These are phyloP conservation scores for Tachina lurida DNA, from an alignment of 2,888 invertebrate species.

Conservation along the genomic window DNA sequence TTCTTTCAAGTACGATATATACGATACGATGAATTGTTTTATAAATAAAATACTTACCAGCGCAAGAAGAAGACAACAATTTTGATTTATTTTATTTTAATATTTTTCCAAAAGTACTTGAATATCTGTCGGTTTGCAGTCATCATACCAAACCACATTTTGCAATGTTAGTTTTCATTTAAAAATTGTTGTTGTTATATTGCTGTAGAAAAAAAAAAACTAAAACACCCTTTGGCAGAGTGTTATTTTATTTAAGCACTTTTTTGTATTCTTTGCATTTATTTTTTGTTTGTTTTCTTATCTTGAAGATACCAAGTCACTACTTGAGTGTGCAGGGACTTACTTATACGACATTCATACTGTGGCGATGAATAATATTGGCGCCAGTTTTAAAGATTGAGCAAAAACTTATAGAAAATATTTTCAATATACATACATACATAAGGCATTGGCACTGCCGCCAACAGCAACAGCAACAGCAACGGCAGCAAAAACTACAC, in stretches of 20 bases:
- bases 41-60: background rate
- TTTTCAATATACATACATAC: background rate
- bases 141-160: slow-evolving; percentile 16
- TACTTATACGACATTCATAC: slow-evolving; percentile 46
- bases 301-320: slow-evolving; percentile 55
- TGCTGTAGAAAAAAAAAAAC: slow-evolving; percentile 12
- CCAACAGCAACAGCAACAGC: slow-evolving; percentile 24
- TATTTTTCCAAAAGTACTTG: slow-evolving; percentile 10
- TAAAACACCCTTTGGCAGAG: slow-evolving; percentile 60
- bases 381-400: slow-evolving; percentile 67
- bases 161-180: slow-evolving; percentile 34
- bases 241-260: slow-evolving; percentile 39
- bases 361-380: slow-evolving; percentile 64
- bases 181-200: slow-evolving; percentile 12
- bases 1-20: slow-evolving; percentile 9
- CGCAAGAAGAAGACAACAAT: background rate
- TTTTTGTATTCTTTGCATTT: slow-evolving; percentile 22
- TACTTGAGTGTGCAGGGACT: slow-evolving; percentile 48
- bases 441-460: slow-evolving; percentile 22
- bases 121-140: slow-evolving; percentile 34
- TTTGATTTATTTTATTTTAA: background rate
- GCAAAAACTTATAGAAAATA: slow-evolving; percentile 44
- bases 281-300: slow-evolving; percentile 19
- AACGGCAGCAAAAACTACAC: background rate
- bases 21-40: slow-evolving; percentile 45